Percentiles rank a stretch among this genome's conserved stretches.
phyloP scores from a whole-genome alignment of 2,888 invertebrate genomes.

The Dysmachus trigonus region DNA sequence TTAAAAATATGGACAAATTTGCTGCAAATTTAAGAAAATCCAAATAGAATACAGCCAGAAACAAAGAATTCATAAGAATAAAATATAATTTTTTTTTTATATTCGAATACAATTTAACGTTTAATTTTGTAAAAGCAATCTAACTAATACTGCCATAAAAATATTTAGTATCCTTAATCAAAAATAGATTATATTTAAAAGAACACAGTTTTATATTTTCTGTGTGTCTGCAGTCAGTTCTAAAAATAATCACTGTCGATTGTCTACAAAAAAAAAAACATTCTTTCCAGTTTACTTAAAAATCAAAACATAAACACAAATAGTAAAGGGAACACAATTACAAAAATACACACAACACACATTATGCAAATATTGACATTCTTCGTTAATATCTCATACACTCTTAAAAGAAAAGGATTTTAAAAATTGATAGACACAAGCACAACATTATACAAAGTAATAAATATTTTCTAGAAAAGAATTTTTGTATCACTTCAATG shows the following conservation, averaged over 20 bases:
- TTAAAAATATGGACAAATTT: neutral
- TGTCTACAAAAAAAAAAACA: neutral
- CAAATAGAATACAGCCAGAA: neutral
- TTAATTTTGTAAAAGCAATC: neutral
- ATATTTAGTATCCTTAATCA: neutral
- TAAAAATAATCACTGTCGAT: neutral
- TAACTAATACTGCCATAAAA: neutral
- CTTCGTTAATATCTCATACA: conserved; percentile 4
- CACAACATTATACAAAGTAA: neutral
- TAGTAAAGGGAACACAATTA: neutral
- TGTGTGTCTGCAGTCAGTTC: neutral
- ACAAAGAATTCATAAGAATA: neutral
- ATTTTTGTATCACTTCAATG: conserved; percentile 14
- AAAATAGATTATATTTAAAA: neutral
- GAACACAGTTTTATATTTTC: too few relatives aligned
- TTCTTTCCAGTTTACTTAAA: neutral
- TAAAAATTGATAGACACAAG: neutral
- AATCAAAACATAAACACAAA: neutral
- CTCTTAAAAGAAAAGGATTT: neutral
- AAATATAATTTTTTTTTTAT: neutral
- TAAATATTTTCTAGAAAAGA: conserved; percentile 19
- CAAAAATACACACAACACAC: conserved; percentile 9
- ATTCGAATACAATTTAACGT: neutral
- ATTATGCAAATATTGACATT: conserved; percentile 14
- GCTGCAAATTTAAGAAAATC: neutral